A percentile compares a stretch with the other conserved stretches of the same genome.
Evolutionary conservation across 2,113 vertebrate genomes (phyloP).

Genomic region (Pholis gunnellus): DNA sequence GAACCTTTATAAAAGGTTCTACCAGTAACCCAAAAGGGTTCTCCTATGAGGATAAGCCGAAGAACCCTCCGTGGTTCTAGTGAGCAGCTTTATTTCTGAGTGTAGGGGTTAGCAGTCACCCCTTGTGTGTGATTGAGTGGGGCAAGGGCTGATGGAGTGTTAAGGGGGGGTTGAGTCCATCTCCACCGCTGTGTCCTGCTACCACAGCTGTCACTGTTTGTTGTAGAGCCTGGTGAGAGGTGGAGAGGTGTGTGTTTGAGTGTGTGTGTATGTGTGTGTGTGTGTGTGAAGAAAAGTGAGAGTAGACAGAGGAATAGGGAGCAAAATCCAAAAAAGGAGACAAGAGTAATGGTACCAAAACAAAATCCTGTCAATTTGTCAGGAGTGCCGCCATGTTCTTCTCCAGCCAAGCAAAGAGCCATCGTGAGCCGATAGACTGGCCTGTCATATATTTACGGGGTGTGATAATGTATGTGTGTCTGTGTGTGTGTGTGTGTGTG

Average conservation of each 20-base stretch:
- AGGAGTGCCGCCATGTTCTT: slow-evolving; percentile 61
- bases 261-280: background rate
- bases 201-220: slow-evolving; percentile 58
- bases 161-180: slow-evolving; percentile 43
- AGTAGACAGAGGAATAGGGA: background rate
- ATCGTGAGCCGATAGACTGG: slow-evolving; percentile 78
- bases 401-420: slow-evolving; percentile 78
- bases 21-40: background rate
- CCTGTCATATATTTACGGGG: slow-evolving; percentile 83
- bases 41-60: too few species aligned
- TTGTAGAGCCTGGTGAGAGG: slow-evolving; percentile 27
- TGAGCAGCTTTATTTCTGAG: background rate
- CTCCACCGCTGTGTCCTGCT: slow-evolving; percentile 19
- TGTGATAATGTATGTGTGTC: slow-evolving; percentile 6
- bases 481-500: slow-evolving; percentile 39
- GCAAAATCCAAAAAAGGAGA: slow-evolving; percentile 79
- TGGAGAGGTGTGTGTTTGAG: background rate
- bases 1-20: background rate
- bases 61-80: background rate
- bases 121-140: slow-evolving; percentile 24
- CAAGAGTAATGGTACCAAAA: slow-evolving; percentile 21
- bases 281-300: slow-evolving; percentile 1
- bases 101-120: slow-evolving; percentile 64
- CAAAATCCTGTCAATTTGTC: slow-evolving; percentile 81
- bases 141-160: slow-evolving; percentile 41